A percentile compares a stretch with the other conserved stretches of the same genome.
These are phyloP conservation scores for Pheosia tremula DNA, from an alignment of 2,888 invertebrate genomes.

Conservation along the genomic window DNA sequence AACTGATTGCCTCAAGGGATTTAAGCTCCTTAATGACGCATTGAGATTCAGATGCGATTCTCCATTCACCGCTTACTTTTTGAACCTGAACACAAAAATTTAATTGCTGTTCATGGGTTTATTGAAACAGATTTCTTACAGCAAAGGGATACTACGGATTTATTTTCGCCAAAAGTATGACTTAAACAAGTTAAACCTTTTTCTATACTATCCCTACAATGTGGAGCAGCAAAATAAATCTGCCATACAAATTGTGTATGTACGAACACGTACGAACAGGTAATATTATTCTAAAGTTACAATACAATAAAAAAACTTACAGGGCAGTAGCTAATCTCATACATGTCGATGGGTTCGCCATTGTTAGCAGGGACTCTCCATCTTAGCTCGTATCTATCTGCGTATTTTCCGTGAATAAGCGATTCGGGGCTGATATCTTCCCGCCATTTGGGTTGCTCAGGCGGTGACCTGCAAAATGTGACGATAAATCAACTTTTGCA, in stretches of 20 bases:
- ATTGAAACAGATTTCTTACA: too few relatives aligned
- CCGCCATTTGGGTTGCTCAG: constrained; percentile 86
- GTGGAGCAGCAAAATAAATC: constrained; percentile 46
- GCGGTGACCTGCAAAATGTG: constrained; percentile 83
- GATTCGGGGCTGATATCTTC: constrained; percentile 74
- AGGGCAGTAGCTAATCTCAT: constrained; percentile 91
- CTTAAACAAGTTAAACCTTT: constrained; percentile 24
- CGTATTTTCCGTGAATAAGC: constrained; percentile 83
- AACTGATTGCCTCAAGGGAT: constrained; percentile 86
- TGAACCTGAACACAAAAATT: constrained; percentile 77
- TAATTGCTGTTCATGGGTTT: too few relatives aligned
- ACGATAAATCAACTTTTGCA: constrained; percentile 11
- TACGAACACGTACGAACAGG: constrained; percentile 10
- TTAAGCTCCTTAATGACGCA: constrained; percentile 86
- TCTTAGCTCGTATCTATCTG: constrained; percentile 91
- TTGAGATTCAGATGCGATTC: constrained; percentile 75
- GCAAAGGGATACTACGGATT: neutral
- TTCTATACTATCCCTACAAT: constrained; percentile 14
- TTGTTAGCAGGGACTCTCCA: constrained; percentile 96
- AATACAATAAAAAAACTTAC: constrained; percentile 78
- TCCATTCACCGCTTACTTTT: constrained; percentile 88
- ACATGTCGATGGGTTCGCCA: constrained; percentile 94
- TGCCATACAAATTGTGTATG: constrained; percentile 63
- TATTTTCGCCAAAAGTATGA: neutral
- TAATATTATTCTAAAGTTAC: constrained; percentile 22